Percentiles rank a stretch among this genome's conserved stretches.
These are phyloP conservation scores for Tympanuchus pallidicinctus DNA, from an alignment of 2,113 vertebrate species.

Conservation along the genomic window DNA sequence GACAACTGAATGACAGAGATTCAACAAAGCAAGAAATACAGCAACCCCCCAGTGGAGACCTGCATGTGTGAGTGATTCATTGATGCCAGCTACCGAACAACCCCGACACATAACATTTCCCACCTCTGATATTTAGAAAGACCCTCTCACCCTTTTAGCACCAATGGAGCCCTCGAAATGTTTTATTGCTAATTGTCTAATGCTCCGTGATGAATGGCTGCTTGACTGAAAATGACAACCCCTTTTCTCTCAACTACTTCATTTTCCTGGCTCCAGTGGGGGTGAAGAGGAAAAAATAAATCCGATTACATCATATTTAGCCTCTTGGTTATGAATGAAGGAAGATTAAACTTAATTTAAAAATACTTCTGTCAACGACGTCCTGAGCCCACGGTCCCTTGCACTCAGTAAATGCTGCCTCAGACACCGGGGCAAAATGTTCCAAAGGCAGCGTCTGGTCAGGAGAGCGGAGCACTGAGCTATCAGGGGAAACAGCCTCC, in stretches of 20 bases:
- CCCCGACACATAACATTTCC: slow-evolving; percentile 14
- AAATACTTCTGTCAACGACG: neutral
- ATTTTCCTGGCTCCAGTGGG: slow-evolving; percentile 70
- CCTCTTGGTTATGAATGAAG: slow-evolving; percentile 44
- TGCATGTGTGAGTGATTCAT: slow-evolving; percentile 12
- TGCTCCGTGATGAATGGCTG: slow-evolving; percentile 37
- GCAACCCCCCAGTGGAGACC: neutral
- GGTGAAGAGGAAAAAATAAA: slow-evolving; percentile 73
- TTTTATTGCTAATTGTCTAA: slow-evolving; percentile 74
- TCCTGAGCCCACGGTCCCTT: neutral
- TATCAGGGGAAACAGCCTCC: neutral
- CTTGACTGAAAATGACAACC: slow-evolving; percentile 65
- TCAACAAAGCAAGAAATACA: slow-evolving; percentile 17
- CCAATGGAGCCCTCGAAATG: slow-evolving; percentile 43
- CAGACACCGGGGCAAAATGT: neutral
- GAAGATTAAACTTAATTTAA: slow-evolving; percentile 38
- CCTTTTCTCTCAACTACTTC: slow-evolving; percentile 66
- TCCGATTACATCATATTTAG: slow-evolving; percentile 64
- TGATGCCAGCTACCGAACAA: slow-evolving; percentile 50
- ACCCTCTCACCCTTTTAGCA: slow-evolving; percentile 11
- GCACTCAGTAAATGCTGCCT: neutral
- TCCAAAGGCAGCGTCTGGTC: neutral
- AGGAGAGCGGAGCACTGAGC: neutral
- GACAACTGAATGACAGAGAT: slow-evolving; percentile 67
- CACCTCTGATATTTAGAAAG: slow-evolving; percentile 45